These are phyloP conservation scores for Diceros bicornis DNA, from an alignment of 2,797 vertebrate species.

Conservation along the genomic window DNA sequence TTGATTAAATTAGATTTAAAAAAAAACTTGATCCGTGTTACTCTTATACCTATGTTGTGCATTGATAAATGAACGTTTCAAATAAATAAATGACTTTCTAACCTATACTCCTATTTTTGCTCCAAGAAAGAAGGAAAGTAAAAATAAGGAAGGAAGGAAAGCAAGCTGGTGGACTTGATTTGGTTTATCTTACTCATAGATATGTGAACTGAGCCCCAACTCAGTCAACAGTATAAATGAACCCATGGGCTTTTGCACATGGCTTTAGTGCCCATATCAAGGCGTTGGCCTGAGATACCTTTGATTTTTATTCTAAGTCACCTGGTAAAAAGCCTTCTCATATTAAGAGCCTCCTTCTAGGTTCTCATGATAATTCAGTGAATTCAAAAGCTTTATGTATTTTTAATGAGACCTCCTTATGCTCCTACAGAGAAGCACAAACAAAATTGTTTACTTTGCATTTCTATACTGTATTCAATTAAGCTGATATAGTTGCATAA, in stretches of 20 bases:
- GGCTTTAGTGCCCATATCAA: background rate
- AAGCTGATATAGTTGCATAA: background rate
- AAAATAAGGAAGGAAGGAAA: background rate
- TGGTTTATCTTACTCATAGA: background rate
- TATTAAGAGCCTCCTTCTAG: background rate
- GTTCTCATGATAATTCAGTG: background rate
- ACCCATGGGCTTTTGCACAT: background rate
- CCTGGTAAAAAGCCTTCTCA: background rate
- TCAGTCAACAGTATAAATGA: background rate
- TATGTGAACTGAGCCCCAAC: background rate
- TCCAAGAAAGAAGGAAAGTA: background rate
- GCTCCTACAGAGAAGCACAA: background rate
- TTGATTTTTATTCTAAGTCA: slow-evolving; percentile 11
- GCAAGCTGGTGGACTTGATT: background rate
- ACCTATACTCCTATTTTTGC: background rate
- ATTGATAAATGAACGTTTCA: background rate
- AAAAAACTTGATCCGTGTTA: background rate
- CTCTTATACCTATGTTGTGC: background rate
- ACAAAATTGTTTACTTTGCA: background rate
- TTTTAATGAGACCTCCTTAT: slow-evolving; percentile 28
- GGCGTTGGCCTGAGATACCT: background rate
- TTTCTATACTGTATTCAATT: background rate
- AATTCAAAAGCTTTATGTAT: background rate
- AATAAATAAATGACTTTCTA: background rate
- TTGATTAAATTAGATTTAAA: slow-evolving; percentile 10